phyloP scores from a whole-genome alignment of 1,140 invertebrate species.

The Mycetomoellerius zeteki region DNA sequence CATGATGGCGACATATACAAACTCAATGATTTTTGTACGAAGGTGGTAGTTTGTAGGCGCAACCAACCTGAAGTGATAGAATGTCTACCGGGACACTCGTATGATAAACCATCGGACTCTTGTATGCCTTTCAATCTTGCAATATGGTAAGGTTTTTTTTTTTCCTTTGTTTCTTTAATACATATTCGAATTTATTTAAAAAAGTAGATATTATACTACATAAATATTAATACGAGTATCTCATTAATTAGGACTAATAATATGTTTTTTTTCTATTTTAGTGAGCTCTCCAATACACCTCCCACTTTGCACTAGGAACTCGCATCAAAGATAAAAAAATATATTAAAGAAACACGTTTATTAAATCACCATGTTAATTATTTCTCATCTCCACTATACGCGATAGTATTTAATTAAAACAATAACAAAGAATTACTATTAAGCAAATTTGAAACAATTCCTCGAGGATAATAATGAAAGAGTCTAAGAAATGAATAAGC shows the following conservation, averaged over 20 bases:
- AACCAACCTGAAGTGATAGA: constrained; percentile 77
- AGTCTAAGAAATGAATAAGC: background rate
- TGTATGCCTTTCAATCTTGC: constrained; percentile 79
- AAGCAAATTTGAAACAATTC: constrained; percentile 7
- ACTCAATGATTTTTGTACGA: constrained; percentile 80
- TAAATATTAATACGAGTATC: background rate
- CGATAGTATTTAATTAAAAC: constrained; percentile 25
- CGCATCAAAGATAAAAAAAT: constrained; percentile 51
- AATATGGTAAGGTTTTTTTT: constrained; percentile 78
- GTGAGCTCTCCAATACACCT: constrained; percentile 62
- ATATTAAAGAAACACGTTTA: constrained; percentile 60
- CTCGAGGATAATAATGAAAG: background rate
- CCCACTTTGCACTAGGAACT: constrained; percentile 56
- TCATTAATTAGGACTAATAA: background rate
- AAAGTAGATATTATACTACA: background rate
- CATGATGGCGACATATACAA: constrained; percentile 78
- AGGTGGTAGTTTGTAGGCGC: constrained; percentile 81
- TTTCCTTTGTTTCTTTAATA: background rate
- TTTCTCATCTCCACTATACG: background rate
- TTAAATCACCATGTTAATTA: background rate
- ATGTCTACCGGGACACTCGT: constrained; percentile 78
- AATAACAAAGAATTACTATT: background rate
- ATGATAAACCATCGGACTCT: constrained; percentile 79
- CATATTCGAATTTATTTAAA: background rate
- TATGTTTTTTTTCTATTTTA: constrained; percentile 70